Conservation (phyloP, 2,113 vertebrate genomes). For the Sapayoa aenigma region DNA sequence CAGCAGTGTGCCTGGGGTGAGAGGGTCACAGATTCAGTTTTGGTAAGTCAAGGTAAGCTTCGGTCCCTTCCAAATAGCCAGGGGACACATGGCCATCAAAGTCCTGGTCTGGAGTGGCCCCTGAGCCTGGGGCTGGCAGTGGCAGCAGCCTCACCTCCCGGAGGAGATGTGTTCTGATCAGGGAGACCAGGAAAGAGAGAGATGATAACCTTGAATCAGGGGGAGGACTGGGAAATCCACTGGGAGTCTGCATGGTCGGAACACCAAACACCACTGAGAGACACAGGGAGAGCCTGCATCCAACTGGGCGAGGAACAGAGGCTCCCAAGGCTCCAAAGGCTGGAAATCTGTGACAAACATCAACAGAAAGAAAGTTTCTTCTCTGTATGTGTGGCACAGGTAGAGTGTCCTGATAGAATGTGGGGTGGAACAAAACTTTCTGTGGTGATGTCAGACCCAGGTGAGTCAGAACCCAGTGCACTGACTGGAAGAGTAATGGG, state of each 20-base stretch:
- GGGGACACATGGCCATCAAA: neutral
- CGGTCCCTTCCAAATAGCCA: neutral
- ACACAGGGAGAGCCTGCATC: neutral
- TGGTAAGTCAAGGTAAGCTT: neutral
- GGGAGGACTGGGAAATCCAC: rapidly evolving
- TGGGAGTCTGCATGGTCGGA: neutral
- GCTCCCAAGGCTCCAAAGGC: neutral
- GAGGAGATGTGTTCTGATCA: neutral
- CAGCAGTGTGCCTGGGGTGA: too few species aligned
- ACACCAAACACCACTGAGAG: neutral
- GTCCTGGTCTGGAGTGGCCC: neutral
- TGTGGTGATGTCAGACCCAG: neutral
- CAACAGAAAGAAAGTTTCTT: neutral
- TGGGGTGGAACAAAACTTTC: neutral
- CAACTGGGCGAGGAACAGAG: neutral
- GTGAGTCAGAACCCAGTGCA: neutral
- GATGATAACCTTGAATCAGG: neutral
- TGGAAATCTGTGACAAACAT: neutral
- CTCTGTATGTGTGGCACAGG: neutral
- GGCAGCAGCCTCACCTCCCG: neutral
- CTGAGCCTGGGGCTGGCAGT: neutral
- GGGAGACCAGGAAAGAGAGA: neutral
- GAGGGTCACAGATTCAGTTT: neutral
- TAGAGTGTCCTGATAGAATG: neutral
- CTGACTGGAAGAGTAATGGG: neutral